Conservation (phyloP, 2,113 vertebrate species). For the Leucoraja erinaceus region DNA sequence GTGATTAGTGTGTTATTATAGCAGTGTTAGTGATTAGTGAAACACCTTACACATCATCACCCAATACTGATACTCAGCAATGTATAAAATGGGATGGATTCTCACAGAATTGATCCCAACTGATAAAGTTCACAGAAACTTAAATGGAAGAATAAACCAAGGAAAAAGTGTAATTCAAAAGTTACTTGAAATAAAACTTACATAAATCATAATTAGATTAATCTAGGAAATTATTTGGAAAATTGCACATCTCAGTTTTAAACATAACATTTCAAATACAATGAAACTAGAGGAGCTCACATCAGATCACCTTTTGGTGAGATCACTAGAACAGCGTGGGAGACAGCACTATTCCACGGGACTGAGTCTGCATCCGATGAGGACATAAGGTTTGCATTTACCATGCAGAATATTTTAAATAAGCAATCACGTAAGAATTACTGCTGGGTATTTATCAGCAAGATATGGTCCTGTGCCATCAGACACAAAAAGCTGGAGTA, state of each 20-base stretch:
- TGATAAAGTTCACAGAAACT: background rate
- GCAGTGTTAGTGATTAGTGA: no score
- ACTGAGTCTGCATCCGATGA: background rate
- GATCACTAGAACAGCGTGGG: background rate
- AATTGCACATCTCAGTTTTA: background rate
- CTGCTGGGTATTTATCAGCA: background rate
- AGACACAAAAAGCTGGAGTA: no score
- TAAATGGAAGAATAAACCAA: background rate
- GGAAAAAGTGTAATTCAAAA: background rate
- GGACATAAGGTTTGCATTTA: background rate
- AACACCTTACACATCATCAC: background rate
- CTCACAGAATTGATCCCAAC: background rate
- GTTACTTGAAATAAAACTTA: background rate
- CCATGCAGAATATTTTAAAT: background rate
- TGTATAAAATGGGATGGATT: background rate
- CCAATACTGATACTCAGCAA: background rate
- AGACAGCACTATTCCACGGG: no score
- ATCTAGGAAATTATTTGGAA: background rate
- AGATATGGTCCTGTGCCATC: background rate
- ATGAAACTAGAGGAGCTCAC: background rate
- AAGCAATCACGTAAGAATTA: background rate
- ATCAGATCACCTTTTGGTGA: background rate
- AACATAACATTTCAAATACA: background rate
- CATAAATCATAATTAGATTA: background rate
- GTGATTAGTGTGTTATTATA: background rate